A percentile compares a stretch with the other conserved stretches of the same genome.
Conservation (phyloP, 2,113 vertebrate species). For the Bostrychus sinensis region DNA sequence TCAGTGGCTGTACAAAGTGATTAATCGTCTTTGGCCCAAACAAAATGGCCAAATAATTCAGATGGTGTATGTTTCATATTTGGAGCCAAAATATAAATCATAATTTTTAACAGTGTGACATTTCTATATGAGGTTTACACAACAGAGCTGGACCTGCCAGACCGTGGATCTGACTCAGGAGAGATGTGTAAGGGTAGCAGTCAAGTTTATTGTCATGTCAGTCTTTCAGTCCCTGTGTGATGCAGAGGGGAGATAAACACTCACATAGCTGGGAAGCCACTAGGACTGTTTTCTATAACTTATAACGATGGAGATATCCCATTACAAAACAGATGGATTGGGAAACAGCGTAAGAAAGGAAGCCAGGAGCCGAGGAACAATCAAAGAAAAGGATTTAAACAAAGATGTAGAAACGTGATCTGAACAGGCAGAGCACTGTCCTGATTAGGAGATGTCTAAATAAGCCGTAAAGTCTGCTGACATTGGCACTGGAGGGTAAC, state of each 20-base stretch:
- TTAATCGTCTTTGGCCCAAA: conserved; percentile 35
- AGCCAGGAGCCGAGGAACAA: conserved; percentile 46
- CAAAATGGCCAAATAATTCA: conserved; percentile 29
- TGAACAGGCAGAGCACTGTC: conserved; percentile 42
- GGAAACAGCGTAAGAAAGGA: conserved; percentile 54
- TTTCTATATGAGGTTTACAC: conserved; percentile 54
- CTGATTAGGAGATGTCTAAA: conserved; percentile 62
- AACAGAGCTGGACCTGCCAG: conserved; percentile 31
- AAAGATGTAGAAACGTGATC: conserved; percentile 63
- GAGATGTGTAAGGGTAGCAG: conserved; percentile 53
- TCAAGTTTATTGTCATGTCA: conserved; percentile 60
- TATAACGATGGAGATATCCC: conserved; percentile 62
- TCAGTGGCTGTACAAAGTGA: conserved; percentile 29
- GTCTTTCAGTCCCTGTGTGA: conserved; percentile 60
- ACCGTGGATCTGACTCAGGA: conserved; percentile 46
- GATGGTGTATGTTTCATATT: conserved; percentile 45
- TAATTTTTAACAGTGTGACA: conserved; percentile 51
- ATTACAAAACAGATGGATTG: conserved; percentile 72
- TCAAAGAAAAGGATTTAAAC: conserved; percentile 53
- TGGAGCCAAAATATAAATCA: conserved; percentile 43
- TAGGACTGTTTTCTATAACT: conserved; percentile 70
- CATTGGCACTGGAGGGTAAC: conserved; percentile 39
- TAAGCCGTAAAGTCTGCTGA: conserved; percentile 50
- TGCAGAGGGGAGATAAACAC: conserved; percentile 65
- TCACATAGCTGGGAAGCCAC: conserved; percentile 70